A percentile compares a stretch with the other conserved stretches of the same genome.
Conservation (phyloP, 2,113 vertebrate species). For the Verasper variegatus region DNA sequence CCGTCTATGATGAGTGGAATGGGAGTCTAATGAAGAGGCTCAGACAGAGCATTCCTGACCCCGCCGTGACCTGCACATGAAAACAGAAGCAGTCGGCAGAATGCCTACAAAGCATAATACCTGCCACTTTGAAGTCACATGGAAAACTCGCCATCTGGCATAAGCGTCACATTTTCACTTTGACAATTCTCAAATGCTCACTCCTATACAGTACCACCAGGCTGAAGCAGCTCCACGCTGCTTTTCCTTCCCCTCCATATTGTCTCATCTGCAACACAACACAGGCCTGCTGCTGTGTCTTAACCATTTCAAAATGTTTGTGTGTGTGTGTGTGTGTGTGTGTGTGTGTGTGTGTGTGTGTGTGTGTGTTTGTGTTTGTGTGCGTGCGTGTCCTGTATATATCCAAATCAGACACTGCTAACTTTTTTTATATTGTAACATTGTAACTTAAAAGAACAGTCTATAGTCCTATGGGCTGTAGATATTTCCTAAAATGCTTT, state of each 20-base stretch:
- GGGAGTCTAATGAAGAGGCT: conserved; percentile 71
- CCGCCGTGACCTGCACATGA: conserved; percentile 65
- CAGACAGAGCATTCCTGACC: conserved; percentile 63
- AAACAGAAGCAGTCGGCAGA: conserved; percentile 68
- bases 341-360: too few relatives aligned
- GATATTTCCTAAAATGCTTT: too few relatives aligned
- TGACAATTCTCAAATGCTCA: conserved; percentile 59
- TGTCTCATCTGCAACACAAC: conserved; percentile 13
- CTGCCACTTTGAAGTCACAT: conserved; percentile 72
- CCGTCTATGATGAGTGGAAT: conserved; percentile 44
- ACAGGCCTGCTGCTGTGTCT: neutral
- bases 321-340: too few relatives aligned
- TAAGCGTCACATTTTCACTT: conserved; percentile 67
- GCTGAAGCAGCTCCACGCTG: conserved; percentile 6
- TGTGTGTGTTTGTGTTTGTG: too few relatives aligned
- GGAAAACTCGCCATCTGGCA: conserved; percentile 75
- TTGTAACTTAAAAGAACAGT: too few relatives aligned
- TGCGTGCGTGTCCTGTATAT: too few relatives aligned
- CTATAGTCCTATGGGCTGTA: too few relatives aligned
- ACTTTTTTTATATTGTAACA: too few relatives aligned
- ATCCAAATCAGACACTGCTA: too few relatives aligned
- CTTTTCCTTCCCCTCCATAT: conserved; percentile 1
- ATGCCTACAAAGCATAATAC: conserved; percentile 72
- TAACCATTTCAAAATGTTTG: too few relatives aligned
- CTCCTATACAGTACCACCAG: conserved; percentile 28